These are phyloP conservation scores for Squalus acanthias DNA, from an alignment of 2,797 vertebrate genomes.

Conservation along the genomic window DNA sequence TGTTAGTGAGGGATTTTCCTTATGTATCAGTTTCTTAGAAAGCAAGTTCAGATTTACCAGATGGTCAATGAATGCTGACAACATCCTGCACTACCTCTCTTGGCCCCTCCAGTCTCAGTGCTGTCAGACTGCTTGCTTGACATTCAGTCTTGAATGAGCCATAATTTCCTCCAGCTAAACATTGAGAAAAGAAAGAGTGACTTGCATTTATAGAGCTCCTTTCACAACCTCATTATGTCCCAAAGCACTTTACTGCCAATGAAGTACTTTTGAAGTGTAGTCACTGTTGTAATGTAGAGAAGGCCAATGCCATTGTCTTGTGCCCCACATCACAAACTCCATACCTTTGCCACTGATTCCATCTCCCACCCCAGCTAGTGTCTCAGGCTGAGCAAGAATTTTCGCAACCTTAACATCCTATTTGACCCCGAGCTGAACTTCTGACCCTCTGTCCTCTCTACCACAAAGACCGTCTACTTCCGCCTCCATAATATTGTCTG, in stretches of 20 bases:
- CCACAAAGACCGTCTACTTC: neutral
- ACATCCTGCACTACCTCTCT: neutral
- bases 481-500: neutral
- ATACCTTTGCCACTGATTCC: neutral
- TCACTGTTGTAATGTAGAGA: neutral
- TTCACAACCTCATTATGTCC: neutral
- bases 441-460: neutral
- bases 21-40: neutral
- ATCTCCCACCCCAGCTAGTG: neutral
- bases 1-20: neutral
- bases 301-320: neutral
- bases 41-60: neutral
- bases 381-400: neutral
- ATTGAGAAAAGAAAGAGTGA: neutral
- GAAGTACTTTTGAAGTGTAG: neutral
- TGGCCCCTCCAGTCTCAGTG: neutral
- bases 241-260: neutral
- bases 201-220: neutral
- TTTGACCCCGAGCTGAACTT: neutral
- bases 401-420: neutral
- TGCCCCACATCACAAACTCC: neutral
- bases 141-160: neutral
- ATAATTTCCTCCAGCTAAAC: neutral
- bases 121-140: neutral
- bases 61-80: neutral